Base-by-base conservation (phyloP, 2,888 invertebrate species). In the Acrocera orbiculus region DNA sequence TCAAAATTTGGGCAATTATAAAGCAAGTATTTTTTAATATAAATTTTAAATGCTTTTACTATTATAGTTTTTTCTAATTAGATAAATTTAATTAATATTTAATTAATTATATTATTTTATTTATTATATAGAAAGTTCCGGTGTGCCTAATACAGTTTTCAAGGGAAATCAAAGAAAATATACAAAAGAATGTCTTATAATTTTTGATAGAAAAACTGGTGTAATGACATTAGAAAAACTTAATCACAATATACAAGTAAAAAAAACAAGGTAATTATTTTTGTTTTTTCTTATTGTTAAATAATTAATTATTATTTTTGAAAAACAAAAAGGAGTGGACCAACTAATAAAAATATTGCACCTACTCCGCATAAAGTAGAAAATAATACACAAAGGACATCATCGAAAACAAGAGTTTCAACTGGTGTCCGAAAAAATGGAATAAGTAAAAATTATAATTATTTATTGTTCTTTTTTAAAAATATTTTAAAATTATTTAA, bases 211-310 rank as follows among this genome's bases (percentile, higher is more conserved):
- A 56, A 71, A 73, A 45, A 95, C 92, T 9, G 92, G 93, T 38
- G 86, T 89, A 63, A 79, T 93, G 49, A 89, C 86, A 29, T 64
- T 96, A 48, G 95, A 95, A 61, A 85, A 81, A 63, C 69, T 95
- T 46, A 76, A 80, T 42, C 80, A 81, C 50, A 89, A 86, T 64
- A 82, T 95, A 50, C 83, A 82, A 67, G 79, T 90, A 35, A 90
- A 90, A 61, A 87, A 87, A 62, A 89, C 89, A 32, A 72, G 87
- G 73, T 82, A 53, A 53, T 66, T 49, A 54, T 2, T 11, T n/a
- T 11, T 25, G 16, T 6, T 25, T n/a, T n/a, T 2, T 4, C 8
- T 14, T 14, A 27, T 7, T 19, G 13, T 11, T 16, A 23, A 23
- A 16, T 15, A n/a, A 4, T 7, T 17, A 5, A 33, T 11, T 27